These are phyloP conservation scores for Girardia tigrina DNA, from an alignment of 2,888 invertebrate genomes.

Conservation along the genomic window DNA sequence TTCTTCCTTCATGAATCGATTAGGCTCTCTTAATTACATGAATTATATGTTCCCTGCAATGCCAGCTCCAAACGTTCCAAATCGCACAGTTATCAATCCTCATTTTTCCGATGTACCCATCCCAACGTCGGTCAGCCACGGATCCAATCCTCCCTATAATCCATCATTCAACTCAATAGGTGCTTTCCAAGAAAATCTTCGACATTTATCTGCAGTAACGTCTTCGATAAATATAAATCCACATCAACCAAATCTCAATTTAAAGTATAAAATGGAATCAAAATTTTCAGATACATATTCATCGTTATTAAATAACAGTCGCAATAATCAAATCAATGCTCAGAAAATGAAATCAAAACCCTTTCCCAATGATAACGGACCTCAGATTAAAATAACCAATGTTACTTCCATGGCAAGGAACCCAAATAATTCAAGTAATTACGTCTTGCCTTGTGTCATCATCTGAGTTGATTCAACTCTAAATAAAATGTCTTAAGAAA, in stretches of 20 bases:
- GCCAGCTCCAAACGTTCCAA: slow-evolving; percentile 4
- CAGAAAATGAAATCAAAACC: neutral
- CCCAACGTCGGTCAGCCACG: neutral
- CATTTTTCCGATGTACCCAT: neutral
- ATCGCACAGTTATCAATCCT: neutral
- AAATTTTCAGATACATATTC: neutral
- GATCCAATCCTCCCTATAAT: neutral
- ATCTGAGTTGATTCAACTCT: too few species aligned
- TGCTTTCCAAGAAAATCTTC: slow-evolving; percentile 12
- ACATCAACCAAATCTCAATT: neutral
- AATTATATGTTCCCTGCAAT: neutral
- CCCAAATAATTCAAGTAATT: neutral
- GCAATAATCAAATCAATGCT: neutral
- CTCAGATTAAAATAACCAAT: neutral
- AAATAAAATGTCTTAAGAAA: too few species aligned
- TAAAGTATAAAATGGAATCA: neutral
- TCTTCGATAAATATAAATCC: neutral
- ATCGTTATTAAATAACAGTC: neutral
- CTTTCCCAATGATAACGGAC: neutral
- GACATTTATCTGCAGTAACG: neutral
- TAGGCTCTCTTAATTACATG: neutral
- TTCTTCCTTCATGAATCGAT: neutral
- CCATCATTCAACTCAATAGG: neutral
- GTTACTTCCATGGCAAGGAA: neutral
- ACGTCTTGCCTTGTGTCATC: too few species aligned